These are phyloP conservation scores for Suillia variegata DNA, from an alignment of 2,888 invertebrate species.

Conservation along the genomic window DNA sequence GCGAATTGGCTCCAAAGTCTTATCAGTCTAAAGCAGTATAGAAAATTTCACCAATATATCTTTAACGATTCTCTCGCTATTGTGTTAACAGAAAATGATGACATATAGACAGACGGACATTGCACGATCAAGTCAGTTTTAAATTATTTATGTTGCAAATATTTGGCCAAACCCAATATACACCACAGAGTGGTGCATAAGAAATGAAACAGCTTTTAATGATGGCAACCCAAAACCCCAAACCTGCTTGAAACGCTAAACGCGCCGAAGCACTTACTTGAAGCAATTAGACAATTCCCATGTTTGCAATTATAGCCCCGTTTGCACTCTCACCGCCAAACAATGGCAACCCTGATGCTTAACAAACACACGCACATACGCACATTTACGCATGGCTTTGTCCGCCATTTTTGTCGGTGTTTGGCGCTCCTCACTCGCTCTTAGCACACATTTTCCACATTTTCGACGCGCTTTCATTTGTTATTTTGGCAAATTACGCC, in stretches of 20 bases:
- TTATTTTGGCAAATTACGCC: slow-evolving; percentile 41
- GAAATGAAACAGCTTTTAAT: background rate
- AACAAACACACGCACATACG: background rate
- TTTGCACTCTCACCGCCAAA: slow-evolving; percentile 14
- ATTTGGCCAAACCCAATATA: no score
- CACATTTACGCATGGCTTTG: slow-evolving; percentile 4
- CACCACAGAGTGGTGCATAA: no score
- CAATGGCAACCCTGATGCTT: background rate
- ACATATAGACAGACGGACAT: no score
- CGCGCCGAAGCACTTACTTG: slow-evolving; percentile 33
- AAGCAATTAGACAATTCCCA: slow-evolving; percentile 57
- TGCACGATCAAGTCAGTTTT: no score
- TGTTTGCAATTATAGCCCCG: slow-evolving; percentile 51
- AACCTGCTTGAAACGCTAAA: background rate
- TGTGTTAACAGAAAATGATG: no score
- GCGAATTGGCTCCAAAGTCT: no score
- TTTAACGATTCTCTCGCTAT: no score
- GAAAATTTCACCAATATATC: no score
- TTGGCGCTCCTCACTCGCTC: no score
- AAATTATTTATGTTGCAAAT: no score
- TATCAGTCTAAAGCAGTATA: no score
- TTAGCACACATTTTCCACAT: no score
- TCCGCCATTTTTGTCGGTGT: slow-evolving; percentile 14
- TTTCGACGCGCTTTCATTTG: slow-evolving; percentile 30
- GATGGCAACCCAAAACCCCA: background rate